A percentile compares a stretch with the other conserved stretches of the same genome.
phyloP scores from a whole-genome alignment of 1,140 invertebrate genomes.

The Lamellibrachia luymesi region DNA sequence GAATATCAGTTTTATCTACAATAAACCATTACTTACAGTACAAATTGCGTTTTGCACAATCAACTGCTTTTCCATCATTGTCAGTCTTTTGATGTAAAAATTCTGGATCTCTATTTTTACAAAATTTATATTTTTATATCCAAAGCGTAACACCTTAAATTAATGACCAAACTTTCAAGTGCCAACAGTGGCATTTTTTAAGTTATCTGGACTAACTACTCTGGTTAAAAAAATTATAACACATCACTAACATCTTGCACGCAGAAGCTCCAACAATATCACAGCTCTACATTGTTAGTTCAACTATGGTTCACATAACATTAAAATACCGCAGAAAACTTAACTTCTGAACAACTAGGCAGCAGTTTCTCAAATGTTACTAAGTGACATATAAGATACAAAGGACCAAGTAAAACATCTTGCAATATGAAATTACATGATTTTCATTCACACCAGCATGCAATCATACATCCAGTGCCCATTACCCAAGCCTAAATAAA shows the following conservation, averaged over 20 bases:
- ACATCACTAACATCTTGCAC: not conserved
- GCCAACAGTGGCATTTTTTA: not conserved
- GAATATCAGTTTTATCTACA: not conserved
- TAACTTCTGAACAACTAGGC: not conserved
- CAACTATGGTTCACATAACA: not conserved
- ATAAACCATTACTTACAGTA: not conserved
- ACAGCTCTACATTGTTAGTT: not conserved
- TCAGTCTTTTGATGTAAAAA: not conserved
- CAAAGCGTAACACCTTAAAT: not conserved
- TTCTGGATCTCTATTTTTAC: not conserved
- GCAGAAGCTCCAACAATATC: not conserved
- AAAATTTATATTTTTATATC: not conserved
- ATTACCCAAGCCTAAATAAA: not conserved
- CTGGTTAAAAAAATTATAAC: too few species aligned
- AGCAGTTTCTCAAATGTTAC: not conserved
- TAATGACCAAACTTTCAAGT: not conserved
- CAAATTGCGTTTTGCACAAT: not conserved
- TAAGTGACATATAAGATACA: not conserved
- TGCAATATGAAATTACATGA: not conserved
- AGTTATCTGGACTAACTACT: not conserved
- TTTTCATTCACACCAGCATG: not conserved
- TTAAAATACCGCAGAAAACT: not conserved
- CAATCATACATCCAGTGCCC: not conserved
- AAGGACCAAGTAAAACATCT: not conserved
- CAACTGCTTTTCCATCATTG: not conserved